Base-by-base conservation (phyloP, 2,113 vertebrate genomes). In the Desmodus rotundus region DNA sequence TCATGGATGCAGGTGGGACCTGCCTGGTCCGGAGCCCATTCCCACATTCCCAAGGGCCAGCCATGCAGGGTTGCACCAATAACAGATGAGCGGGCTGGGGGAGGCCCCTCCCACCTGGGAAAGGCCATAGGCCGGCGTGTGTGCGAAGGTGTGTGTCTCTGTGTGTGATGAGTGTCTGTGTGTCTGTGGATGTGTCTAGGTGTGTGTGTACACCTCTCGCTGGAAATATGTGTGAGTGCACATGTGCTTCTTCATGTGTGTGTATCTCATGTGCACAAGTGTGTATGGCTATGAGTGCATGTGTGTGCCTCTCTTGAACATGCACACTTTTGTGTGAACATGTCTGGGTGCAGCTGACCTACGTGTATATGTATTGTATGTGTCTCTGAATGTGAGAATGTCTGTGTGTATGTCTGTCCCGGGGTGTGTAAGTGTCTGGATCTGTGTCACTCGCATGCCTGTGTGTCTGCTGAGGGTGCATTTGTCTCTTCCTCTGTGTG, bases 361-460 rank as follows among this genome's bases (percentile, higher is more conserved):
- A 1, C 9, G 4, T 72, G 14, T 68, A 31, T 43, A 14, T 0
- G 10, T 7, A 1, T 31, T n/a, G 15, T 20, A 10, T 81, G 47
- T 63, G 50, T 84, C 17, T 47, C 72, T 28, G n/a, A n/a, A 11
- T 4, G 38, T 47, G 47, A 47, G 8, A 11, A 14, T 12, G 7
- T 28, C 36, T 12, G 1, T 50, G 15, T 33, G 4, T 41, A 2
- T 8, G 17, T 54, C 50, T 77, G 65, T 26, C 24, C 31, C 20
- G 38, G 24, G 5, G 26, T 43, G 50, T 33, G 56, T 50, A 36
- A 45, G 13, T 26, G 41, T 24, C 20, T 26, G 38, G 24, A 24
- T 19, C 28, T 63, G 50, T 6, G 78, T 22, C 11, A 2, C 52
- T 26, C 28, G 26, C 43, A 4, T 0, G 9, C 87, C 45, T 61